Percentiles rank a stretch among this genome's conserved stretches.
Evolutionary conservation across 2,113 vertebrate species (phyloP).

Genomic region (Alligator mississippiensis): DNA sequence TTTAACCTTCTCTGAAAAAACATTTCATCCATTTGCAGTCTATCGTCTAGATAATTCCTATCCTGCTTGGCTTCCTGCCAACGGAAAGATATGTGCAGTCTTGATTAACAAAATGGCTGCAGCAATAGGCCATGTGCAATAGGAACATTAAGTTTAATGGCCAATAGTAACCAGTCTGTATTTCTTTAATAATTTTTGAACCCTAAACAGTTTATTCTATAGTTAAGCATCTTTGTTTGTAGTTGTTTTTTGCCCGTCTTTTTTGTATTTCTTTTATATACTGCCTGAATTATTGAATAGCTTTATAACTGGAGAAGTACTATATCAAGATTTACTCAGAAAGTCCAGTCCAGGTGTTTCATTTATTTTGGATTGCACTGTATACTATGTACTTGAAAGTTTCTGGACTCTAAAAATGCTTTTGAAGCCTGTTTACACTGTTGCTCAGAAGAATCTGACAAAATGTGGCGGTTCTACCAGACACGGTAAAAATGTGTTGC

Average conservation of each 20-base stretch:
- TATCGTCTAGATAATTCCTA: slow-evolving; percentile 55
- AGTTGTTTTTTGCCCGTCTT: background rate
- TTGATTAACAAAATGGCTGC: slow-evolving; percentile 13
- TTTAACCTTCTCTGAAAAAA: slow-evolving; percentile 61
- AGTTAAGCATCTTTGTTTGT: background rate
- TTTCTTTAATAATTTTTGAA: background rate
- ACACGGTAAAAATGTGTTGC: slow-evolving; percentile 35
- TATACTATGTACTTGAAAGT: background rate
- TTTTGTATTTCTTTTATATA: background rate
- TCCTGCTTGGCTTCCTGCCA: slow-evolving; percentile 50
- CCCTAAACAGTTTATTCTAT: rapidly evolving
- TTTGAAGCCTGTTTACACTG: slow-evolving; percentile 33
- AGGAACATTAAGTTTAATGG: background rate
- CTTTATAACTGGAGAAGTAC: slow-evolving; percentile 44
- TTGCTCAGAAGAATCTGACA: slow-evolving; percentile 28
- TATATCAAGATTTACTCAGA: slow-evolving; percentile 6
- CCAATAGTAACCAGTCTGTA: background rate
- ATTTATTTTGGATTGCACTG: slow-evolving; percentile 36
- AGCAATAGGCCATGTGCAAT: background rate
- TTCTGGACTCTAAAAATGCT: slow-evolving; percentile 20
- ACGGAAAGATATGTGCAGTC: slow-evolving; percentile 56
- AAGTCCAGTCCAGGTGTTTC: background rate
- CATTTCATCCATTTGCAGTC: slow-evolving; percentile 48
- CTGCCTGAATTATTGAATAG: slow-evolving; percentile 17
- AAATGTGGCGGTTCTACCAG: slow-evolving; percentile 45